Evolutionary conservation across 2,888 invertebrate genomes (phyloP).

Genomic region (Stegana nigrithorax): DNA sequence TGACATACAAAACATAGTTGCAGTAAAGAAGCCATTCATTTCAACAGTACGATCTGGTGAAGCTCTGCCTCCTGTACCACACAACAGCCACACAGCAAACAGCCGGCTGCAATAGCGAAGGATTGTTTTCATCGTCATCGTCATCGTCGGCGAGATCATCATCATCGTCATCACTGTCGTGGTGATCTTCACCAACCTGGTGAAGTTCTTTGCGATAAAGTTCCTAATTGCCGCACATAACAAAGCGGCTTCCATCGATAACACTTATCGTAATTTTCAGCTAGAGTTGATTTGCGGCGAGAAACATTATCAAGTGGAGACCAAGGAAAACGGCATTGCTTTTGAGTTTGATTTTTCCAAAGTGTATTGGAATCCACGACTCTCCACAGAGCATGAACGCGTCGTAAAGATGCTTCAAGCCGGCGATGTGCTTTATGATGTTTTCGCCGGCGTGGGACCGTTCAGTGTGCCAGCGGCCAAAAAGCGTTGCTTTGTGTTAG

Average conservation of each 20-base stretch:
- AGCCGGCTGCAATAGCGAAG: conserved; percentile 73
- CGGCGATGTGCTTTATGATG: conserved; percentile 89
- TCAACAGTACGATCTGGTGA: conserved; percentile 65
- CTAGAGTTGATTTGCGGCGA: conserved; percentile 92
- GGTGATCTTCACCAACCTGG: too few relatives aligned
- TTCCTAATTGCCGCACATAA: conserved; percentile 81
- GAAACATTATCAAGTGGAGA: conserved; percentile 78
- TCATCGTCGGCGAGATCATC: too few relatives aligned
- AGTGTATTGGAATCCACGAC: conserved; percentile 97
- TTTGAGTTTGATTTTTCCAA: conserved; percentile 96
- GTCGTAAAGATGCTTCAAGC: conserved; percentile 76
- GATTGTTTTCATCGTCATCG: conserved; percentile 73
- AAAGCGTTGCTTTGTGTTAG: conserved; percentile 79
- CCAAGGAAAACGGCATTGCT: conserved; percentile 83
- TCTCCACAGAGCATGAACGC: conserved; percentile 90
- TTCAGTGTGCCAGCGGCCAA: conserved; percentile 90
- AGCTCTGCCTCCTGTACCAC: conserved; percentile 45
- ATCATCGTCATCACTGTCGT: too few relatives aligned
- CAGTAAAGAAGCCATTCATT: conserved; percentile 66
- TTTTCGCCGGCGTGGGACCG: conserved; percentile 98
- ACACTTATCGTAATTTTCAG: conserved; percentile 88
- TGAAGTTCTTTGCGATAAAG: conserved; percentile 86
- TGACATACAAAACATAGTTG: neutral
- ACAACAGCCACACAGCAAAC: conserved; percentile 69
- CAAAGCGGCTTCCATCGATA: conserved; percentile 88